These are phyloP conservation scores for Calliscelio sp. DNA, from an alignment of 2,888 invertebrate species.

Conservation along the genomic window DNA sequence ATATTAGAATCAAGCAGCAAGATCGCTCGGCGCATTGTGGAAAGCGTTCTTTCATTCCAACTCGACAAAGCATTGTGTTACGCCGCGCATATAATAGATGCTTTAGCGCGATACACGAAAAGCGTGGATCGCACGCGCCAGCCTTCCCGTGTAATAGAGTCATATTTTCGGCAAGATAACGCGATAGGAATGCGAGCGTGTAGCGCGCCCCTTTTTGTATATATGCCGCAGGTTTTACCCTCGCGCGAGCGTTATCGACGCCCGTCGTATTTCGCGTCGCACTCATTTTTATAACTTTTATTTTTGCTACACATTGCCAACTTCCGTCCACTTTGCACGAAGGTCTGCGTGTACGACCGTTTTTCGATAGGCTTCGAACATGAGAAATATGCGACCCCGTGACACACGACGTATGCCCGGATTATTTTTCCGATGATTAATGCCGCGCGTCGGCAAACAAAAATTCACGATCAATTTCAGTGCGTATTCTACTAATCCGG, in stretches of 20 bases:
- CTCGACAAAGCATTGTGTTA: slow-evolving; percentile 56
- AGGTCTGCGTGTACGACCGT: slow-evolving; percentile 74
- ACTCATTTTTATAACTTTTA: slow-evolving; percentile 76
- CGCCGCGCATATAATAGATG: slow-evolving; percentile 57
- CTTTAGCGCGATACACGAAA: slow-evolving; percentile 61
- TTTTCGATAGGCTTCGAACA: slow-evolving; percentile 67
- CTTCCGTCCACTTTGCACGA: slow-evolving; percentile 75
- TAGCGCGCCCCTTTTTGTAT: slow-evolving; percentile 62
- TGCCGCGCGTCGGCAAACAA: slow-evolving; percentile 11
- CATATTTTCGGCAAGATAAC: slow-evolving; percentile 73
- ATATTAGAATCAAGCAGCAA: slow-evolving; percentile 52
- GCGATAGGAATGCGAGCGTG: slow-evolving; percentile 71
- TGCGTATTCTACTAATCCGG: slow-evolving; percentile 13
- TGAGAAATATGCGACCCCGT: slow-evolving; percentile 61
- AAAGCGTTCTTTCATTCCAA: slow-evolving; percentile 57
- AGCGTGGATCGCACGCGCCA: slow-evolving; percentile 66
- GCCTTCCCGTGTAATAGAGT: slow-evolving; percentile 75
- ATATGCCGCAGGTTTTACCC: no score
- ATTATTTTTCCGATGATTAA: slow-evolving; percentile 59
- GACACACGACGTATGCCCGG: slow-evolving; percentile 54
- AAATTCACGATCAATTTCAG: slow-evolving; percentile 21
- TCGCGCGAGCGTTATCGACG: slow-evolving; percentile 70
- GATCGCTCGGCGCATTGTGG: slow-evolving; percentile 44
- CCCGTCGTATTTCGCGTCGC: slow-evolving; percentile 63
- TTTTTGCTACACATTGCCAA: slow-evolving; percentile 73